Base-by-base conservation (phyloP, 2,113 vertebrate genomes). In the Amphiprion ocellaris region DNA sequence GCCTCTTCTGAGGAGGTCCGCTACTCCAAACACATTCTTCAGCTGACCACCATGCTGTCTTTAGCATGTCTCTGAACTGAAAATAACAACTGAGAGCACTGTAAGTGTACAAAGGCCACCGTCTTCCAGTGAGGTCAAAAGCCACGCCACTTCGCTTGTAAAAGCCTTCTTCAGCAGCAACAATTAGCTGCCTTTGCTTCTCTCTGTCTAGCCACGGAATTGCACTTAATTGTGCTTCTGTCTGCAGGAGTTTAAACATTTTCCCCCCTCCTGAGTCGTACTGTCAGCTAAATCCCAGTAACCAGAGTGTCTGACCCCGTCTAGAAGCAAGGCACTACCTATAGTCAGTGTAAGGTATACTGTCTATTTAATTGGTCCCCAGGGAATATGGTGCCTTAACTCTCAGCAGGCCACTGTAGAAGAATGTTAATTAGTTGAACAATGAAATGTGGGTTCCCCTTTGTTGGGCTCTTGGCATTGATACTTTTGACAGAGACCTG, bases 351-450 rank as follows among this genome's bases (percentile, higher is more conserved):
- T 81, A 85, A 86, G 59, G 77, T 62, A 84, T 55, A 86, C 52
- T 85, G 80, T 90, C 77, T 69, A 37, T 87, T 84, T 91, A 89
- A 92, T 90, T 85, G 82, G 85, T 82, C 82, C 77, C 82, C 61
- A 12, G 77, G 79, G 79, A 89, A 80, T 19, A 56, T 53, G 23
- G 47, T 19, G 69, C 78, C 77, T 84, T 53, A 78, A 80, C 82
- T 92, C 90, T 68, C 90, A 92, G 89, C 72, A 62, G 89, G 86
- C 76, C 77, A 60, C 82, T 60, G 78, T 86, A 81, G 76, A 90
- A 91, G 90, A 93, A 92, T 92, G 87, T 92, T 89, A 90, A 93
- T 92, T 92, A 92, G 90, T 84, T 81, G 60, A 82, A 77, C 84
- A 90, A 90, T 86, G 83, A 91, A 85, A 85, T 83, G 77, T 87